Evolutionary conservation across 2,113 vertebrate genomes (phyloP).

Genomic region (Urocynchramus pylzowi): DNA sequence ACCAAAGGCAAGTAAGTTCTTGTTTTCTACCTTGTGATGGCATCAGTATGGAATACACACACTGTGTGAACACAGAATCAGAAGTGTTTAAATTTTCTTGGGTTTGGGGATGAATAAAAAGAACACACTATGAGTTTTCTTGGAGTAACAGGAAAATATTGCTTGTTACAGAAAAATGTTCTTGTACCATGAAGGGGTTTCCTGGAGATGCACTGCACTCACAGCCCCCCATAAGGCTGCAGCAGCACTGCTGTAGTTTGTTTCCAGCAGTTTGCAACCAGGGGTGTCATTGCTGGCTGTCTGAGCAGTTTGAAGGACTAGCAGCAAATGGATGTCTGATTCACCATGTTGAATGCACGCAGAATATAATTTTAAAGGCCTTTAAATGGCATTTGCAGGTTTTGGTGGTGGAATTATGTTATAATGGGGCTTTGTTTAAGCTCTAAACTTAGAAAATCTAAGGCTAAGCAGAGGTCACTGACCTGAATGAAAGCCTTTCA

Average conservation of each 20-base stretch:
- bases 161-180: neutral
- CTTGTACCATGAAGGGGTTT: neutral
- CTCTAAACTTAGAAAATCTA: neutral
- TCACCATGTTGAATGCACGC: accelerated
- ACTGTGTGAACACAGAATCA: neutral
- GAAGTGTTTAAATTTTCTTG: neutral
- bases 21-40: neutral
- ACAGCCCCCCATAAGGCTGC: accelerated
- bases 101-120: neutral
- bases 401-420: neutral
- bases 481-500: neutral
- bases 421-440: neutral
- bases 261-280: too few species aligned
- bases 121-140: neutral
- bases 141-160: neutral
- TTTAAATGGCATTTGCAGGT: neutral
- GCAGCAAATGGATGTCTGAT: neutral
- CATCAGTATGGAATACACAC: neutral
- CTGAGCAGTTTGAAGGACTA: neutral
- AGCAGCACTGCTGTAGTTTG: neutral
- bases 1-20: neutral
- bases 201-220: neutral
- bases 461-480: neutral
- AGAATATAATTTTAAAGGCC: neutral
- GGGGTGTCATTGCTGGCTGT: neutral